Base-by-base conservation (phyloP, 2,888 invertebrate genomes). In the Eristalis arbustorum region DNA sequence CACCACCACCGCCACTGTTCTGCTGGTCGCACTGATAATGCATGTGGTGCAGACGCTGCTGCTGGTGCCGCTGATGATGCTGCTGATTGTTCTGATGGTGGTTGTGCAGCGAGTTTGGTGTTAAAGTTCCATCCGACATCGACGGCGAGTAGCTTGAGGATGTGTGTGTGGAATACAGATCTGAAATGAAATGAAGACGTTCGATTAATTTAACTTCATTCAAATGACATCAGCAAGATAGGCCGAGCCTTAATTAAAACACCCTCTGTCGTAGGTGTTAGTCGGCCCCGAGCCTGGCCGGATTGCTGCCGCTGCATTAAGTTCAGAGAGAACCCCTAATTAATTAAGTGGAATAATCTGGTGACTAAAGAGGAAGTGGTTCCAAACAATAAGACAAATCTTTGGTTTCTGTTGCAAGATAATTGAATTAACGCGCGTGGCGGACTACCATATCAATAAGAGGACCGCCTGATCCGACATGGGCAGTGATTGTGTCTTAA, bases 141-240 rank as follows among this genome's bases (percentile, higher is more conserved):
- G 93, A 93, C 37, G 93, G 93, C 89, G 93, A 93, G 88, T 92
- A 93, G 85, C 92, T 93, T 85, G 92, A 92, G 68, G 93, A 93
- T 88, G 93, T 93, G 89, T 93, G 93, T 72, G 93, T 92, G 76
- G 93, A 93, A 88, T 92, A 93, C 90, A 93, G 91, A 89, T 93
- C 93, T 93, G 90, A 23, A 59, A 31, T 31, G 31, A 31, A 31
- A 59, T 59, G 13, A 59, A 59, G 59, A 59, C 59, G 25, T 59
- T 85, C 85, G 85, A 85, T 82, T 85, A 85, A 85, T 82, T 85
- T 82, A 85, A 81, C 42, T 85, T 85, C 76, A 85, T 85, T 85
- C 73, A 85, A 81, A 82, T 77, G 85, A 82, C 85, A 85, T 81
- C 83, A 34, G 18, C 28, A 22, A 66, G 23, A 49, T 49, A 59